These are phyloP conservation scores for Fulica atra DNA, from an alignment of 2,113 vertebrate species.

Conservation along the genomic window DNA sequence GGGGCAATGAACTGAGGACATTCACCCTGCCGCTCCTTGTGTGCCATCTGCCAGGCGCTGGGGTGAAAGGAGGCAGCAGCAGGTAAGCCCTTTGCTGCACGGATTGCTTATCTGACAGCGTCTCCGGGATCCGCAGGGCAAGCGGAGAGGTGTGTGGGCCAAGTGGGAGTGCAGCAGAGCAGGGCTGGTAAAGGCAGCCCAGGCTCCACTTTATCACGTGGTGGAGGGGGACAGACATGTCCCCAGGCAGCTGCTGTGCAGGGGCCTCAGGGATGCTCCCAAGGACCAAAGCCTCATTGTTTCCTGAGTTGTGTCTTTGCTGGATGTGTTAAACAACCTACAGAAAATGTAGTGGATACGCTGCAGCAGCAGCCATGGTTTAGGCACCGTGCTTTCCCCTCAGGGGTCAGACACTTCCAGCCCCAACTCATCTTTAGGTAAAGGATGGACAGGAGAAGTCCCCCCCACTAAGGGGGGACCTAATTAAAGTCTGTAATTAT, in stretches of 20 bases:
- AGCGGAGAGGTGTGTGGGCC: not conserved
- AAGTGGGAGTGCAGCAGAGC: not conserved
- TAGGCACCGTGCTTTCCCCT: not conserved
- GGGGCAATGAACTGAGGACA: not conserved
- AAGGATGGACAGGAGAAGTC: not conserved
- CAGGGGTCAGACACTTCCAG: not conserved
- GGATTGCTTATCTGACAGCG: too few species aligned
- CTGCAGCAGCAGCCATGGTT: not conserved
- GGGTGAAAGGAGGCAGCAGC: not conserved
- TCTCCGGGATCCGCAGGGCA: not conserved
- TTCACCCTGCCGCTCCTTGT: not conserved
- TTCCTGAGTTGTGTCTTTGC: not conserved
- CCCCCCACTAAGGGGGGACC: too few species aligned
- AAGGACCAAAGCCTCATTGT: not conserved
- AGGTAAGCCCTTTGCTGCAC: not conserved
- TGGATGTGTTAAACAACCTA: not conserved
- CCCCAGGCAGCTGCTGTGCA: not conserved
- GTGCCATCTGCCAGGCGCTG: not conserved
- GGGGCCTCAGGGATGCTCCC: not conserved
- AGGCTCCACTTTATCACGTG: not conserved
- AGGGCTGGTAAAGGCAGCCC: not conserved
- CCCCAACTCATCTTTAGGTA: not conserved
- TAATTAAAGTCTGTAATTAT: too few species aligned
- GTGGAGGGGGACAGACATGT: accelerated
- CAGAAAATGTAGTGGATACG: not conserved